These are phyloP conservation scores for Chaenocephalus aceratus DNA, from an alignment of 2,113 vertebrate genomes.

Conservation along the genomic window DNA sequence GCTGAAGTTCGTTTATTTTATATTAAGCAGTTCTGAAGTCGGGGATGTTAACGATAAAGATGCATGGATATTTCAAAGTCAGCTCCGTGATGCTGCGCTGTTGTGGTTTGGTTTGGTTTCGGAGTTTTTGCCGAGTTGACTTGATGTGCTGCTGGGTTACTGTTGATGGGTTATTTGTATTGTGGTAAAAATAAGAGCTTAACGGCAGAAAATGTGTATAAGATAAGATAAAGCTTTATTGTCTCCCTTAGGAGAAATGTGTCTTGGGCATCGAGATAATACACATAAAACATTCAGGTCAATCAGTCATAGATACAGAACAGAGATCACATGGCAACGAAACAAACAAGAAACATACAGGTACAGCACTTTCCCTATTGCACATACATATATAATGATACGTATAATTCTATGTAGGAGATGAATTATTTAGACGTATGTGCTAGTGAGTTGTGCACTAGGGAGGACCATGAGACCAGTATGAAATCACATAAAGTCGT, in stretches of 20 bases:
- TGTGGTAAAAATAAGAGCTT: neutral
- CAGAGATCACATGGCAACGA: too few species aligned
- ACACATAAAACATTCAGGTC: too few species aligned
- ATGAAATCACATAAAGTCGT: neutral
- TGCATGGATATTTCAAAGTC: neutral
- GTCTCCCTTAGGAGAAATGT: too few species aligned
- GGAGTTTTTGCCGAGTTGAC: slow-evolving; percentile 4
- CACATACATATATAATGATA: too few species aligned
- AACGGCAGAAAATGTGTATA: neutral
- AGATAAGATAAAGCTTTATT: too few species aligned
- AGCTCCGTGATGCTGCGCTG: too few species aligned
- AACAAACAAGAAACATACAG: too few species aligned
- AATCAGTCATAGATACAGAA: too few species aligned
- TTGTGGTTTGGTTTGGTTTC: too few species aligned
- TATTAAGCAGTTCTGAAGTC: neutral
- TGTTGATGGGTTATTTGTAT: neutral
- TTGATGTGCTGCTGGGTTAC: neutral
- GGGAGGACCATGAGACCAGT: neutral
- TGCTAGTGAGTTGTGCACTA: neutral
- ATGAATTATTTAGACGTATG: neutral
- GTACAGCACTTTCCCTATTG: too few species aligned
- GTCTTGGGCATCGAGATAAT: too few species aligned
- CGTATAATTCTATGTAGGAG: too few species aligned
- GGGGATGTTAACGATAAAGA: neutral
- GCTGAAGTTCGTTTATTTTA: neutral